Evolutionary conservation across 2,888 invertebrate genomes (phyloP), one percentile per base, ranked within the genome.

Genomic region (Hololepta plana): DNA sequence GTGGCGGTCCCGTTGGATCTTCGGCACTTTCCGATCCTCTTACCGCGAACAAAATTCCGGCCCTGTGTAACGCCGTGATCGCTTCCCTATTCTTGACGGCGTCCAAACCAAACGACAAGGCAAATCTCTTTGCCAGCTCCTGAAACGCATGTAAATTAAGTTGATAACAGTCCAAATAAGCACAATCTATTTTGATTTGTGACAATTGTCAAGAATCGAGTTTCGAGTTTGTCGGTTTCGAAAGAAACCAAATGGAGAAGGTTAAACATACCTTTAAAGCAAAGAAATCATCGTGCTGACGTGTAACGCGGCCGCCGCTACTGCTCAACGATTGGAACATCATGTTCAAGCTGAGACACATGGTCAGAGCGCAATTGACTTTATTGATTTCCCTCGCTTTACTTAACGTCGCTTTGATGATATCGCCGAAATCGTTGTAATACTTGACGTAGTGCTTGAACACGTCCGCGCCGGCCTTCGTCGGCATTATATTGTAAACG

Each of bases 361-460:
- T 82, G 3, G 91, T 93, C 37, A 90, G 67, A 4, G 96, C 90
- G 55, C 93, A 95, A 51, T 80, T 82, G 20, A 90, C 77, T 59
- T 93, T 95, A 60, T 93, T 93, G 42, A 95, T 90, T 60, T 99
- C 98, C 38, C 96, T 68, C 7, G 93, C 88, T 59, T 96, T 96
- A 41, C 85, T 84, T 41, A 99, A 60, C 6, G 96, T 93, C 16
- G 88, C 81, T 60, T 99, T 99, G 38, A 98, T 80, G 26, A 96
- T 95, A 56, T 96, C 96, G 25, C 96, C 95, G 57, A 93, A 96
- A 57, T 96, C 93, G 51, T 91, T 90, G 58, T 93, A 93, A 53
- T 87, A 93, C 74, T 87, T 90, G 32, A 93, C 88, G 54, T 98
- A 98, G 53, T 95, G 87, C 52, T 91, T 90, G 57, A 98, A 93